Conservation (phyloP, 2,888 invertebrate genomes). For the Hypsopygia costalis region DNA sequence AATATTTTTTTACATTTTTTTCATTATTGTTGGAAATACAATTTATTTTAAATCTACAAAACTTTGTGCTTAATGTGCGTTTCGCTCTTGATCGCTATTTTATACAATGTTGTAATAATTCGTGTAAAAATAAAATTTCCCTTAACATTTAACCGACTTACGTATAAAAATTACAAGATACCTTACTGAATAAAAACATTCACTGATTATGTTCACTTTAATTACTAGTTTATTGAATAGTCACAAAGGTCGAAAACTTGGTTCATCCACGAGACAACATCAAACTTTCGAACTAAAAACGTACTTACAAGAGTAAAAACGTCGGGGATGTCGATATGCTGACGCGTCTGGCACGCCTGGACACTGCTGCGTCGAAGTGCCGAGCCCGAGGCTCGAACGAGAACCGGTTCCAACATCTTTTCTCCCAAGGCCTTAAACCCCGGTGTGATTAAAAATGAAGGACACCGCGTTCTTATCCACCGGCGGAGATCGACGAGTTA, state of each 20-base stretch:
- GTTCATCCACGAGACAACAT: slow-evolving; percentile 58
- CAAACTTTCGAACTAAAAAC: slow-evolving; percentile 59
- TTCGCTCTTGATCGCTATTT: slow-evolving; percentile 33
- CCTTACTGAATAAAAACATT: slow-evolving; percentile 37
- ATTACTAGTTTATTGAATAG: slow-evolving; percentile 35
- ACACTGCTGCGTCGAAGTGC: slow-evolving; percentile 22
- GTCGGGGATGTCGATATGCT: slow-evolving; percentile 59
- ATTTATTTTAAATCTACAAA: slow-evolving; percentile 14
- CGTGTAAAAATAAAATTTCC: slow-evolving; percentile 65
- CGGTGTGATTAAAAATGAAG: slow-evolving; percentile 86
- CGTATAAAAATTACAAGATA: slow-evolving; percentile 59
- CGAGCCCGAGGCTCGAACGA: slow-evolving; percentile 33
- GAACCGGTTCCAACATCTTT: slow-evolving; percentile 31
- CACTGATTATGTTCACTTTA: slow-evolving; percentile 34
- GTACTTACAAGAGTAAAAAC: slow-evolving; percentile 40
- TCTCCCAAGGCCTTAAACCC: slow-evolving; percentile 74
- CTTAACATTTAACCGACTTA: slow-evolving; percentile 55
- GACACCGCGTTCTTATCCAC: slow-evolving; percentile 74
- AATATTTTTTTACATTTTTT: slow-evolving; percentile 12
- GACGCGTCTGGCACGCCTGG: slow-evolving; percentile 7
- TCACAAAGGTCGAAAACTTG: slow-evolving; percentile 33
- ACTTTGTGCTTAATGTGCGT: slow-evolving; percentile 57
- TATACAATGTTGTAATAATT: slow-evolving; percentile 37
- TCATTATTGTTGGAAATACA: slow-evolving; percentile 13
- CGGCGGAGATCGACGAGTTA: slow-evolving; percentile 77